phyloP scores from a whole-genome alignment of 1,140 invertebrate species.

The Trichonephila clavata region DNA sequence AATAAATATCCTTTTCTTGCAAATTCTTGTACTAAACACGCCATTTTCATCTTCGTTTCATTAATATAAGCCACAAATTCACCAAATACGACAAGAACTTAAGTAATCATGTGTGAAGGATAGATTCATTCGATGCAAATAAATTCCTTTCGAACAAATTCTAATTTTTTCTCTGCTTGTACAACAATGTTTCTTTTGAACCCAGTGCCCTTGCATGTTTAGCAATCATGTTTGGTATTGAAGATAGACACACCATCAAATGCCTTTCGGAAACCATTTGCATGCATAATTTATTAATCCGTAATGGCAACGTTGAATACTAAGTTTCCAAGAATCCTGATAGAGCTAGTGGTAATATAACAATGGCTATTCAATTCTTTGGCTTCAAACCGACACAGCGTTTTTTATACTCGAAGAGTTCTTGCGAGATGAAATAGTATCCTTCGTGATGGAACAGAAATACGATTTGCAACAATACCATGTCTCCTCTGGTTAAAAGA shows the following conservation, averaged over 20 bases:
- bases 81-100: not conserved
- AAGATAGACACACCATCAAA: not conserved
- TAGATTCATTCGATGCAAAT: not conserved
- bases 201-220: not conserved
- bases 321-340: constrained; percentile 14
- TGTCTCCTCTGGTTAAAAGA: not conserved
- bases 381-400: not conserved
- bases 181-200: not conserved
- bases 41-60: no score
- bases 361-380: not conserved
- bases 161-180: not conserved
- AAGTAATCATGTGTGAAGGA: not conserved
- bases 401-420: not conserved
- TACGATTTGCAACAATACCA: not conserved
- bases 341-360: not conserved
- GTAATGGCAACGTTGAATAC: not conserved
- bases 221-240: not conserved
- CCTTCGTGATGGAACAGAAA: not conserved
- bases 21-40: no score
- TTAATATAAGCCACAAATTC: not conserved
- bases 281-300: constrained; percentile 47
- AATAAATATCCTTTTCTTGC: no score
- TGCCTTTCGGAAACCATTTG: constrained; percentile 23
- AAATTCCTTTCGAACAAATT: not conserved
- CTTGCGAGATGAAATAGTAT: constrained; percentile 4